phyloP scores from a whole-genome alignment of 2,888 invertebrate genomes.

The Girardia tigrina region DNA sequence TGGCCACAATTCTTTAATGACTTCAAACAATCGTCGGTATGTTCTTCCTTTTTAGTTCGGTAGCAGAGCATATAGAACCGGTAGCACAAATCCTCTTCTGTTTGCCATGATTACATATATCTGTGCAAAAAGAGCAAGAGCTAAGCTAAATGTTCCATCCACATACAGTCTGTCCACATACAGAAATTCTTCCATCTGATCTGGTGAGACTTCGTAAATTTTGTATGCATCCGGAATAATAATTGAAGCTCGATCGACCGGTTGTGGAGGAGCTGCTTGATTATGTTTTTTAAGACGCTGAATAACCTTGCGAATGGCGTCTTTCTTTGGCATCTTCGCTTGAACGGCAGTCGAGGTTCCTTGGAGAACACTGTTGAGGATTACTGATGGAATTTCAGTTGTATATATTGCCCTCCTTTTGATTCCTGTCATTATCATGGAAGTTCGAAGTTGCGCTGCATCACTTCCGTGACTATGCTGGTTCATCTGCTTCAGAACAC shows the following conservation, averaged over 20 bases:
- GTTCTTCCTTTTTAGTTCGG: neutral
- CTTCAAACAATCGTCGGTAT: neutral
- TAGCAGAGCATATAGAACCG: neutral
- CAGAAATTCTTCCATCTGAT: conserved; percentile 16
- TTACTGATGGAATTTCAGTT: conserved; percentile 3
- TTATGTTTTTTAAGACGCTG: neutral
- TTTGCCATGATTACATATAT: neutral
- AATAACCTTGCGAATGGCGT: neutral
- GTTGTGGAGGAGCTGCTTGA: neutral
- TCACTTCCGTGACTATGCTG: too few relatives aligned
- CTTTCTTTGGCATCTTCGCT: neutral
- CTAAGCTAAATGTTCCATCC: neutral
- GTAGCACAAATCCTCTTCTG: neutral
- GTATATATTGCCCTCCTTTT: neutral
- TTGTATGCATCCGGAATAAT: neutral
- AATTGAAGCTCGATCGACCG: conserved; percentile 1
- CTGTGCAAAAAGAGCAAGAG: neutral
- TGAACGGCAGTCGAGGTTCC: conserved; percentile 10
- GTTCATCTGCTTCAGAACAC: too few relatives aligned
- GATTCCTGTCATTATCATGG: neutral
- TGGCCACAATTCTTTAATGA: neutral
- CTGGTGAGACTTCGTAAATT: neutral
- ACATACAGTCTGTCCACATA: neutral
- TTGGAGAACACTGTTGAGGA: neutral
- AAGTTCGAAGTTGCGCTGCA: neutral